Base-by-base conservation (phyloP, 2,888 invertebrate species). In the Drosophila monieri region DNA sequence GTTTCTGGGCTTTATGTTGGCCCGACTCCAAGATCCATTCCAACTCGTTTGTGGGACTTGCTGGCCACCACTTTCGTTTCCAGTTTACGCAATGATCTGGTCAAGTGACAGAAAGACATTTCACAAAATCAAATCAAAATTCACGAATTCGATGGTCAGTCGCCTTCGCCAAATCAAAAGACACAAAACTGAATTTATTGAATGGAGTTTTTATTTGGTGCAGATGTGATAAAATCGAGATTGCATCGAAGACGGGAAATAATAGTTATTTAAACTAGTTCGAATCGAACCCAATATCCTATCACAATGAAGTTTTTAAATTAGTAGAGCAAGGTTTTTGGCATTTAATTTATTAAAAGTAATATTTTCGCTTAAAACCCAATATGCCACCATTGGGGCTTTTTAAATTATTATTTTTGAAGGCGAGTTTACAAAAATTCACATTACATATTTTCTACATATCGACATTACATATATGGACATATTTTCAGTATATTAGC, bases 21-120 rank as follows among this genome's bases (percentile, higher is more conserved):
- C 43, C 54, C 1, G 44, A 44, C 62, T 64, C 55, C 62, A 68
- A 68, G 21, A 67, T 15, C 44, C 44, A 58, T 68, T 30, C 37
- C 55, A 37, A 64, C 69, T 69, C 5, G 69, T 68, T 68, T 64
- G 25, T 53, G 35, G 62, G 62, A 46, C 37, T 71, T 71, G 62
- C 43, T 61, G 18, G 43, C 53, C 37, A 18, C 65, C 51, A 80
- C 88, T 80, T 88, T 88, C 88, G 66, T 80, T 88, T 81, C 88
- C 78, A 85, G 87, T 88, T 80, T 85, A 60, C 60, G 51, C 53
- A 69, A 68, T 73, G 65, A 18, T n/a, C 43, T 35, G 5, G 41
- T 35, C 41, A 49, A 64, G 53, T 65, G 66, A 65, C 73, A 73
- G 43, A 73, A 73, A 73, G 30, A 53, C 68, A 48, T 53, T 68